These are phyloP conservation scores for Eurystomus gularis DNA, from an alignment of 2,113 vertebrate species.

Conservation along the genomic window DNA sequence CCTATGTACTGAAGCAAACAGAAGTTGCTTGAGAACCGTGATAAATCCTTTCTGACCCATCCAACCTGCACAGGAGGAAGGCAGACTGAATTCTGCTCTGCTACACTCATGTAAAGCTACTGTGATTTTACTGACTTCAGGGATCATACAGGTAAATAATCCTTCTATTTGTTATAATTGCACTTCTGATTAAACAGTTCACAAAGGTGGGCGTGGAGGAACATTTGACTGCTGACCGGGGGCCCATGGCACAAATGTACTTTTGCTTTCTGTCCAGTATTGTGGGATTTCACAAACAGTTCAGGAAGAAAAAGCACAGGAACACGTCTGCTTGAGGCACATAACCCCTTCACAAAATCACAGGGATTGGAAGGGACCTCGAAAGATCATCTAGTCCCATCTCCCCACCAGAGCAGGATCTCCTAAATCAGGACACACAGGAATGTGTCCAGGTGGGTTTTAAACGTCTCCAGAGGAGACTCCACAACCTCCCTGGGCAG, in stretches of 20 bases:
- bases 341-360: not conserved
- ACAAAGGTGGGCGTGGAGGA: not conserved
- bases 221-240: not conserved
- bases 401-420: too few relatives aligned
- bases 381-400: too few relatives aligned
- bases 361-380: too few relatives aligned
- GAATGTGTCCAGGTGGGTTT: too few relatives aligned
- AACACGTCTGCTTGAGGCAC: not conserved
- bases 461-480: too few relatives aligned
- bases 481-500: too few relatives aligned
- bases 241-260: fast-evolving
- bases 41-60: not conserved
- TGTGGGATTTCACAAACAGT: not conserved
- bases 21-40: not conserved
- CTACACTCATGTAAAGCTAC: not conserved
- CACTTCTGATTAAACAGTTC: not conserved
- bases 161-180: not conserved
- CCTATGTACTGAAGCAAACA: not conserved
- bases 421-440: too few relatives aligned
- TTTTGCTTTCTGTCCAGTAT: not conserved
- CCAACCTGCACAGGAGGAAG: not conserved
- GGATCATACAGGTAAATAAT: fast-evolving
- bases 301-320: not conserved
- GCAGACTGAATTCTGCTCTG: not conserved
- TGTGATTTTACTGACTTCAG: not conserved